Evolutionary conservation across 1,140 invertebrate species (phyloP), one percentile per base, ranked within the genome.

Genomic region (Nasonia longicornis): DNA sequence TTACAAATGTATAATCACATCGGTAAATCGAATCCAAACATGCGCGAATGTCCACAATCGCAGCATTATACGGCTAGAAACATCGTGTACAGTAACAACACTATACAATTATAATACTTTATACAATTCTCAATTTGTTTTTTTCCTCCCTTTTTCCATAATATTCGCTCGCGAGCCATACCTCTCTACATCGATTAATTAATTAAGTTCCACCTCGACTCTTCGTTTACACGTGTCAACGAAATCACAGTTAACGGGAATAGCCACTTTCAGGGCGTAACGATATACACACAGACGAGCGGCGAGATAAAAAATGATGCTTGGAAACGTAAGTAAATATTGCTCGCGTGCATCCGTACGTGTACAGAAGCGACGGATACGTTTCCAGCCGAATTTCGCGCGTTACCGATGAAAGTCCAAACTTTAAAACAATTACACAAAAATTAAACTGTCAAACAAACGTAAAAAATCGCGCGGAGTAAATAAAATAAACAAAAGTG

Each of bases 201-300:
- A 26, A 26, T 26, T 26, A 26, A 26, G 26, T 16, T 58, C 16
- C 16, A 7, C 16, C 20, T 42, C 10, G 38, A 20, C 16, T 58
- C 20, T n/a, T 74, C 42, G 75, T 38, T 84, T 82, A 76, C 48
- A 73, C 75, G 48, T 38, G 67, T 38, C 71, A 85, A 85, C 77
- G 70, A 84, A 85, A 85, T 85, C 84, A 84, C 84, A 84, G 85
- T 85, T 84, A 85, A 84, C 52, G 79, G 70, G 75, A 42, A 26
- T 26, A 72, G 52, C 69, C 45, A 72, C 77, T 79, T 72, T 64
- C 6, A 58, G 69, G 77, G 45, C 77, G 45, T 71, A 71, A 58
- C 26, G 42, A 69, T 45, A 42, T 69, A 48, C 38, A 48, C 31
- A 48, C 38, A 22, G n/a, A 6, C 20, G 52, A 58, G n/a, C 26